These are phyloP conservation scores for Catostomus latipinnis DNA, from an alignment of 2,797 vertebrate genomes.

Conservation along the genomic window DNA sequence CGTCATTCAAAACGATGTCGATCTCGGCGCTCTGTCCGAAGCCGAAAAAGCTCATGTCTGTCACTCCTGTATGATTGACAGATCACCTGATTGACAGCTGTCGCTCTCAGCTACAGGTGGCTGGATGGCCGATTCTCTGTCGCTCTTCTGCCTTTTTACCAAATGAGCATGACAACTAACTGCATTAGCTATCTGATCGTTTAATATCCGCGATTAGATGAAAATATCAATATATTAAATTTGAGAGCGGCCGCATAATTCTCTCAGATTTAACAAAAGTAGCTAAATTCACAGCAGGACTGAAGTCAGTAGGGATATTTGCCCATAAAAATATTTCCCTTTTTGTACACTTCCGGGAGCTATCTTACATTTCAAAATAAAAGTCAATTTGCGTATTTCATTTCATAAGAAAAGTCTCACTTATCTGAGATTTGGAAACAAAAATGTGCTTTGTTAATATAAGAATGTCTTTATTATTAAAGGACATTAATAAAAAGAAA, in stretches of 20 bases:
- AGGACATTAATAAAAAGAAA: constrained; percentile 31
- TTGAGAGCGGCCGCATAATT: neutral
- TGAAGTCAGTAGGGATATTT: neutral
- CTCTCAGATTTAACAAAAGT: neutral
- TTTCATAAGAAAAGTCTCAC: constrained; percentile 43
- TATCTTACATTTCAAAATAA: constrained; percentile 62
- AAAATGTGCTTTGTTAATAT: constrained; percentile 33
- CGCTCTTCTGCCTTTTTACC: neutral
- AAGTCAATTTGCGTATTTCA: neutral
- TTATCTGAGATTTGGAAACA: neutral
- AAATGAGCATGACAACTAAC: neutral
- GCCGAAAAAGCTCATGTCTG: constrained; percentile 92
- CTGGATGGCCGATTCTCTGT: neutral
- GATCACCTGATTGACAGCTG: constrained; percentile 34
- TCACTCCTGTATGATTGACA: constrained; percentile 11
- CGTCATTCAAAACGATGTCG: constrained; percentile 90
- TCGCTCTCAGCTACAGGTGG: constrained; percentile 36
- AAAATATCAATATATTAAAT: neutral
- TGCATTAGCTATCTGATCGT: neutral
- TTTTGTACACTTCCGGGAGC: constrained; percentile 68
- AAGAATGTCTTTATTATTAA: constrained; percentile 47
- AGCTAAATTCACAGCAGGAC: neutral
- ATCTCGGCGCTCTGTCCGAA: constrained; percentile 94
- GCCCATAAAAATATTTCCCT: neutral
- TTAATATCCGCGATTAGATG: neutral